Percentiles rank a stretch among this genome's conserved stretches.
Conservation (phyloP, 1,140 invertebrate species). For the Procambarus virginalis region DNA sequence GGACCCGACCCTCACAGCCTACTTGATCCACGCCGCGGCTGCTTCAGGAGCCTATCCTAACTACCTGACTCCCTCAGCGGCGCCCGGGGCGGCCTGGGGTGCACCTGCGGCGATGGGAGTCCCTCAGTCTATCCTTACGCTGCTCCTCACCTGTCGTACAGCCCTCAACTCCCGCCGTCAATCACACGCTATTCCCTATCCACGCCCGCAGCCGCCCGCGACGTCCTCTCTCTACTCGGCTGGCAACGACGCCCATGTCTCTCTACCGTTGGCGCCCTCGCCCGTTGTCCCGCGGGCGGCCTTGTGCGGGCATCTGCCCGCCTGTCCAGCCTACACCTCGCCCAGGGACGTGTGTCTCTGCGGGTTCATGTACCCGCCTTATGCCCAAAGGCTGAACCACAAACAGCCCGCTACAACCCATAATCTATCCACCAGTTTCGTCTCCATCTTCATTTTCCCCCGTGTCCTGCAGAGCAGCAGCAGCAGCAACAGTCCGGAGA, state of each 20-base stretch:
- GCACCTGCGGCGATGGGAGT: background rate
- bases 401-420: background rate
- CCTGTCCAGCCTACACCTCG: constrained; percentile 24
- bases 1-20: constrained; percentile 92
- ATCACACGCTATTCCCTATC: constrained; percentile 26
- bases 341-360: constrained; percentile 38
- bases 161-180: background rate
- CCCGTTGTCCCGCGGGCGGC: background rate
- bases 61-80: constrained; percentile 10
- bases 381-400: background rate
- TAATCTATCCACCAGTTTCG: background rate
- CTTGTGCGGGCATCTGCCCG: constrained; percentile 19
- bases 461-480: background rate
- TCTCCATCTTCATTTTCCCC: background rate
- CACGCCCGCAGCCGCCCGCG: constrained; percentile 25
- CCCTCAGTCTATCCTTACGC: constrained; percentile 10
- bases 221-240: constrained; percentile 5
- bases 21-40: constrained; percentile 85
- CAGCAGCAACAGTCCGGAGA: constrained; percentile 10
- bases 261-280: background rate
- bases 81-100: constrained; percentile 41
- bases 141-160: constrained; percentile 10
- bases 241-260: background rate
- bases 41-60: constrained; percentile 74
- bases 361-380: constrained; percentile 22